Conservation (phyloP, 2,797 vertebrate genomes). For the Antennarius maculatus region DNA sequence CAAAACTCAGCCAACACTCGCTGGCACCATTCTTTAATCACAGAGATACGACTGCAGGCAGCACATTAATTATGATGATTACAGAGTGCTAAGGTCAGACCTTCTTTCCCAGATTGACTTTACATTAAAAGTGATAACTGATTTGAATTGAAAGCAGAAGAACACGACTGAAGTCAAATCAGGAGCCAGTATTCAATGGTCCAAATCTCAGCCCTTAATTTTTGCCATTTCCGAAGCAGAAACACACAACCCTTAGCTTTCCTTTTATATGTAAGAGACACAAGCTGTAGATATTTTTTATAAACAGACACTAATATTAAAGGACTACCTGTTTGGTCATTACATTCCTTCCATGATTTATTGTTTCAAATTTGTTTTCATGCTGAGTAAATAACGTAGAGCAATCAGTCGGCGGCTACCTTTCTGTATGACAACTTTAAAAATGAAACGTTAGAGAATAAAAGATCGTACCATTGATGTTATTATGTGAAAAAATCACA, state of each 20-base stretch:
- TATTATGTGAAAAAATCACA: no score
- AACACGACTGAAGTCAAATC: neutral
- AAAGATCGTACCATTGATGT: no score
- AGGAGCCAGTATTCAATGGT: neutral
- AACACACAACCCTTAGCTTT: no score
- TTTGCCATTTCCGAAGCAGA: neutral
- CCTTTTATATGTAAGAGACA: neutral
- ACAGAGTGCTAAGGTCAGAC: neutral
- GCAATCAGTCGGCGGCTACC: no score
- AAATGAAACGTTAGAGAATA: no score
- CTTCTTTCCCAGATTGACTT: neutral
- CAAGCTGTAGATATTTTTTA: neutral
- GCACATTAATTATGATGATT: conserved; percentile 29
- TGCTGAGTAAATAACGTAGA: conserved; percentile 1
- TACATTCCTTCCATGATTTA: neutral
- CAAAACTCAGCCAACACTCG: conserved; percentile 3
- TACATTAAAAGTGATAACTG: conserved; percentile 12
- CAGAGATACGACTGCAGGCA: conserved; percentile 6
- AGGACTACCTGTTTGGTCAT: neutral
- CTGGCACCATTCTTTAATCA: conserved; percentile 27
- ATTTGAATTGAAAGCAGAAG: neutral
- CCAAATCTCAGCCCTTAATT: no score
- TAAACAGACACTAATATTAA: neutral
- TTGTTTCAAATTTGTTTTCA: neutral
- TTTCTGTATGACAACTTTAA: no score